phyloP scores from a whole-genome alignment of 2,797 vertebrate species.

The Hipposideros larvatus region DNA sequence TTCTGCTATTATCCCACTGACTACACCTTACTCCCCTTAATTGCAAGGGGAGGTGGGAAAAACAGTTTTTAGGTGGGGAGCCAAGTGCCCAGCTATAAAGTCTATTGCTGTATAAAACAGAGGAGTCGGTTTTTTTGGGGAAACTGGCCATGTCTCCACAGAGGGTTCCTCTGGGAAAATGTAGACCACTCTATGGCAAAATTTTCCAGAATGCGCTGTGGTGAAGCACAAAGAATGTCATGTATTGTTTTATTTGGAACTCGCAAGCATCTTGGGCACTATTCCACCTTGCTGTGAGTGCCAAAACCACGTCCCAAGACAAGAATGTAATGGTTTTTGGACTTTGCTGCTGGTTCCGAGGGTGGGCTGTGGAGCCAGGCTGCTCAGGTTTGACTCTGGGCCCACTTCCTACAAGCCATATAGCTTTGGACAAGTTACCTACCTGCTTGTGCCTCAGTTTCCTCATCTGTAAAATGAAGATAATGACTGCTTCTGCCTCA shows the following conservation, averaged over 20 bases:
- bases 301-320: neutral
- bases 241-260: conserved; percentile 13
- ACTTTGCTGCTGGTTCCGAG: neutral
- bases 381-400: neutral
- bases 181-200: neutral
- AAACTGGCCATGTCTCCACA: neutral
- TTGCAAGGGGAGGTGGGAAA: neutral
- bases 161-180: neutral
- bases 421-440: neutral
- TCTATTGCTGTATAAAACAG: neutral
- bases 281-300: neutral
- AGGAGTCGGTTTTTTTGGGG: neutral
- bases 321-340: neutral
- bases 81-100: neutral
- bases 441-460: neutral
- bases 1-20: neutral
- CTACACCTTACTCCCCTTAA: neutral
- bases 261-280: neutral
- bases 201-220: neutral
- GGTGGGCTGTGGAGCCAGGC: neutral
- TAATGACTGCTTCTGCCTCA: neutral
- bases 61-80: neutral
- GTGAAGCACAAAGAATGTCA: neutral
- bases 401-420: neutral
- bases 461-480: neutral